Conservation (phyloP, 2,797 vertebrate species). For the Zalophus californianus region DNA sequence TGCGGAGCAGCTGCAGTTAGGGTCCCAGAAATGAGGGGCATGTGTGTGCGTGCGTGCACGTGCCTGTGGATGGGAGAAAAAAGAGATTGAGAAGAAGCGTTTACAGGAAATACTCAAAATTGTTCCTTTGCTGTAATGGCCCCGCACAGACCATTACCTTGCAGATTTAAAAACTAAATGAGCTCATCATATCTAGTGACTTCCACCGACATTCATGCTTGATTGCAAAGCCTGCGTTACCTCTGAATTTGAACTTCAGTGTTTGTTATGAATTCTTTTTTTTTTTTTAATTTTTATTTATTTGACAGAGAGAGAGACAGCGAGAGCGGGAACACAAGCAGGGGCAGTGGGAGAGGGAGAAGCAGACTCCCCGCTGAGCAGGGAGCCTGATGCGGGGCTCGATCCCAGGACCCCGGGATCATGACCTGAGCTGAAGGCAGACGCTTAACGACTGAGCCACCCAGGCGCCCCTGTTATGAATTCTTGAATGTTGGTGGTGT, state of each 20-base stretch:
- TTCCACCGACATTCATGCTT: conserved; percentile 55
- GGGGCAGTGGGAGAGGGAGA: no score
- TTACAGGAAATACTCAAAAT: conserved; percentile 63
- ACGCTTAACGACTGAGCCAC: no score
- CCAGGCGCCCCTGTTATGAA: not conserved
- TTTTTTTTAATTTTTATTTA: no score
- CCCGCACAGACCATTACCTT: conserved; percentile 76
- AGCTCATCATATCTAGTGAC: conserved; percentile 64
- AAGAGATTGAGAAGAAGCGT: not conserved
- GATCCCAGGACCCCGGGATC: no score
- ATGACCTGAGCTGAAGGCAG: no score
- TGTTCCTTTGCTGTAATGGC: conserved; percentile 63
- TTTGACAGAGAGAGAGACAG: no score
- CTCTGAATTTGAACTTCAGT: conserved; percentile 57
- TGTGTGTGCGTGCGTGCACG: not conserved
- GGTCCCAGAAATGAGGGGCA: not conserved
- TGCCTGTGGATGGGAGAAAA: not conserved
- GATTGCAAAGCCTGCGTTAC: conserved; percentile 51
- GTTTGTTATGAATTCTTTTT: conserved; percentile 50
- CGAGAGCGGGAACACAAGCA: no score
- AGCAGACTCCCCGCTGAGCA: no score
- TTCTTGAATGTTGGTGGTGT: not conserved
- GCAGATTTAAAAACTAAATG: conserved; percentile 77
- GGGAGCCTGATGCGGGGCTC: no score
- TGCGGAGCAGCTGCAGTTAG: not conserved